phyloP scores from a whole-genome alignment of 2,888 invertebrate genomes.

The Meliscaeva auricollis region DNA sequence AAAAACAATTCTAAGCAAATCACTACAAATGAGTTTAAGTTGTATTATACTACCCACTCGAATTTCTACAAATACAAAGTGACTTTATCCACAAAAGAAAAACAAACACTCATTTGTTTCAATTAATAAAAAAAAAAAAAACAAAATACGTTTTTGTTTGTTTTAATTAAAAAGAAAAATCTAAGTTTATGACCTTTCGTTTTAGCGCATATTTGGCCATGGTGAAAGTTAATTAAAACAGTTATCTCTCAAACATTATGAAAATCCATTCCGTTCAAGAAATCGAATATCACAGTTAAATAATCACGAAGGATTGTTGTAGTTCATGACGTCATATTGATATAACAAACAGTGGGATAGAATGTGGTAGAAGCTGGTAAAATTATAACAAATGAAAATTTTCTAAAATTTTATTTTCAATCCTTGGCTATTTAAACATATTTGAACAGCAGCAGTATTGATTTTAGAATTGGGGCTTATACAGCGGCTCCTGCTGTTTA shows the following conservation, averaged over 20 bases:
- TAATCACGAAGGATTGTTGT: slow-evolving; percentile 1
- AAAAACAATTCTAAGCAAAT: slow-evolving; percentile 4
- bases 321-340: slow-evolving; percentile 6
- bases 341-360: slow-evolving; percentile 5
- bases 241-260: not conserved
- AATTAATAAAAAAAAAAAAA: slow-evolving; percentile 1
- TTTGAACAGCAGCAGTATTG: too few relatives aligned
- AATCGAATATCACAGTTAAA: slow-evolving; percentile 19
- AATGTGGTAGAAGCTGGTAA: too few relatives aligned
- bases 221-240: slow-evolving; percentile 46
- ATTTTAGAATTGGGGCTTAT: too few relatives aligned
- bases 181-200: slow-evolving; percentile 1
- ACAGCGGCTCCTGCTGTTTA: too few relatives aligned
- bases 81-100: not conserved
- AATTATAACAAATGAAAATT: not conserved
- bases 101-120: slow-evolving; percentile 10
- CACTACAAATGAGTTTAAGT: slow-evolving; percentile 6
- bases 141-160: slow-evolving; percentile 6
- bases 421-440: too few relatives aligned
- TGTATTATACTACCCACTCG: not conserved
- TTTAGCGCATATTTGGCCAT: slow-evolving; percentile 7
- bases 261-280: slow-evolving; percentile 18
- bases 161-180: slow-evolving; percentile 35
- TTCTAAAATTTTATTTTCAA: too few relatives aligned
- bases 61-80: not conserved